Evolutionary conservation across 1,140 invertebrate species (phyloP).

Genomic region (Varroa destructor): DNA sequence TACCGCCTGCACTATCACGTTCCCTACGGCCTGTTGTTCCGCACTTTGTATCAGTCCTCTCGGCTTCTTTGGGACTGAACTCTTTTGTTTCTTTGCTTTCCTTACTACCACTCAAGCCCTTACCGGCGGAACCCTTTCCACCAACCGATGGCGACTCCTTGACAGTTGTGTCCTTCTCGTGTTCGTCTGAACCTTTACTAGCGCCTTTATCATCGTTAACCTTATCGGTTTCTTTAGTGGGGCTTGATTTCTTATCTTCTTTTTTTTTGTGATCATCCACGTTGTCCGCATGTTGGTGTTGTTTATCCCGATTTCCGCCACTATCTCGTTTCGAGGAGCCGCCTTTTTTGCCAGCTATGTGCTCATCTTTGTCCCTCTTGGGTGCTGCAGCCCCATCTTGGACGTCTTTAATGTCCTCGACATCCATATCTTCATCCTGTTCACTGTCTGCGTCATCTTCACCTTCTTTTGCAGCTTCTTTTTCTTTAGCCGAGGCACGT

Average conservation of each 20-base stretch:
- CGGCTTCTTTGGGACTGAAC: too few species aligned
- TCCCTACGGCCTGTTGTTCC: too few species aligned
- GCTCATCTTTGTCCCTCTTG: background rate
- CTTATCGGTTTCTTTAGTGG: background rate
- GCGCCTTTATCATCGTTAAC: background rate
- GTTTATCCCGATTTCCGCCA: background rate
- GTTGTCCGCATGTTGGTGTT: too few species aligned
- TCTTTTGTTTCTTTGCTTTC: too few species aligned
- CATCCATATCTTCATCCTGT: background rate
- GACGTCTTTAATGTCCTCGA: background rate
- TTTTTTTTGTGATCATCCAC: slow-evolving; percentile 8
- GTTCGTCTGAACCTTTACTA: too few species aligned
- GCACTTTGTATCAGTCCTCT: too few species aligned
- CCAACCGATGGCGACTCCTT: background rate
- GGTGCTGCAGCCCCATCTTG: background rate
- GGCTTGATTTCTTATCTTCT: background rate
- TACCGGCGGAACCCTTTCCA: too few species aligned
- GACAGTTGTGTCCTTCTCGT: background rate
- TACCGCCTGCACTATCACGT: too few species aligned
- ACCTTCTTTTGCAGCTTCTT: background rate
- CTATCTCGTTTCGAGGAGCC: background rate
- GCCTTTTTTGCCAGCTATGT: background rate
- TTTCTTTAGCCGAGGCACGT: background rate
- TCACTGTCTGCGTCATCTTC: background rate
- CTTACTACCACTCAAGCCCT: too few species aligned